Conservation (phyloP, 2,888 invertebrate genomes). For the Julus scanicus region DNA sequence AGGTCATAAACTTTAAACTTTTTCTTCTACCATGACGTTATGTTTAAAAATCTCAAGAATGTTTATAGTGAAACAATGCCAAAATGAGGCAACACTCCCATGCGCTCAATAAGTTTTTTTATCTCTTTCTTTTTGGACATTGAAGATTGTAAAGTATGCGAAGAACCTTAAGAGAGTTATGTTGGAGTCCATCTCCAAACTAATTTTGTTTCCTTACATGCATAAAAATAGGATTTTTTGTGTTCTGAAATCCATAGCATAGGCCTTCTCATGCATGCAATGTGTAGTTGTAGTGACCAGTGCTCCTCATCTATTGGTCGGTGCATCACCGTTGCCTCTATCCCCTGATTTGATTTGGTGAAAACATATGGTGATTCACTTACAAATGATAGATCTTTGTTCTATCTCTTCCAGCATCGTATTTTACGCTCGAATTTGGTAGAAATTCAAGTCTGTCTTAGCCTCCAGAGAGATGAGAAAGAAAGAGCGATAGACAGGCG, state of each 20-base stretch:
- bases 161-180: not conserved
- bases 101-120: not conserved
- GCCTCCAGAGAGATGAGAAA: constrained; percentile 48
- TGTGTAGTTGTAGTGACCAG: not conserved
- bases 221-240: not conserved
- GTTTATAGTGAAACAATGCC: not conserved
- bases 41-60: not conserved
- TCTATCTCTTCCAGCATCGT: constrained; percentile 19
- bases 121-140: not conserved
- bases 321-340: constrained; percentile 49
- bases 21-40: not conserved
- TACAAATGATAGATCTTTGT: constrained; percentile 52
- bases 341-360: constrained; percentile 49
- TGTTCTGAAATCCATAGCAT: not conserved
- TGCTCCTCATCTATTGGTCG: constrained; percentile 42
- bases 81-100: too few species aligned
- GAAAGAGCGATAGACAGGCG: constrained; percentile 44
- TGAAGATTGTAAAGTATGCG: not conserved
- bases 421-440: constrained; percentile 42
- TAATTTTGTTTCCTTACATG: not conserved
- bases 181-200: constrained; percentile 4
- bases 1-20: too few species aligned
- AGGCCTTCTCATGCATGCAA: not conserved
- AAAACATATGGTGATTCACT: constrained; percentile 52
- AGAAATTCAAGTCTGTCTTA: constrained; percentile 39